Conservation (phyloP, 1,140 invertebrate species). For the Bicyclus anynana region DNA sequence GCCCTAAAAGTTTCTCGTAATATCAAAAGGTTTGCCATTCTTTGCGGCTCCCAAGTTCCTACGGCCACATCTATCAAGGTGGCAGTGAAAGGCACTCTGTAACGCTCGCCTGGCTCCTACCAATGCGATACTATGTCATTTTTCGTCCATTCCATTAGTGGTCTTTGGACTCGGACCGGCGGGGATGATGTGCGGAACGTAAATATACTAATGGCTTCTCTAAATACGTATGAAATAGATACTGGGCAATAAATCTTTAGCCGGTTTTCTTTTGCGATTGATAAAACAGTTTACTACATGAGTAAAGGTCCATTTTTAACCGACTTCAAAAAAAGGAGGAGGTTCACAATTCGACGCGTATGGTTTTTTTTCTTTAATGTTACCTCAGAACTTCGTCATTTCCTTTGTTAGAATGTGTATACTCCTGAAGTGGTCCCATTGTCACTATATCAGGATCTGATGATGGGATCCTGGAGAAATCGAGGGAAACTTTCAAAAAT, state of each 20-base stretch:
- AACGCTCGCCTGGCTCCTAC: constrained; percentile 22
- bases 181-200: constrained; percentile 14
- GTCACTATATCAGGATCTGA: too few species aligned
- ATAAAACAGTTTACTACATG: too few species aligned
- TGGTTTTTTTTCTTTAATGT: too few species aligned
- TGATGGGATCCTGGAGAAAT: too few species aligned
- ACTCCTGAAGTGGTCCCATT: too few species aligned
- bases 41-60: constrained; percentile 3
- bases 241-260: not conserved
- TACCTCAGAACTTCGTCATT: too few species aligned
- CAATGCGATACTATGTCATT: constrained; percentile 26
- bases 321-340: too few species aligned
- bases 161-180: constrained; percentile 15
- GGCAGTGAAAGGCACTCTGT: constrained; percentile 27
- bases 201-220: constrained; percentile 16
- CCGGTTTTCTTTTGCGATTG: not conserved
- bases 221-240: not conserved
- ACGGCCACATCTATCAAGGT: constrained; percentile 17
- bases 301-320: too few species aligned
- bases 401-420: too few species aligned
- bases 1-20: constrained; percentile 3
- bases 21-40: not conserved
- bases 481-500: too few species aligned
- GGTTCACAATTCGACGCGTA: too few species aligned
- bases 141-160: constrained; percentile 29